Evolutionary conservation across 2,888 invertebrate genomes (phyloP).

Genomic region (Leptinotarsa rubiginosa): DNA sequence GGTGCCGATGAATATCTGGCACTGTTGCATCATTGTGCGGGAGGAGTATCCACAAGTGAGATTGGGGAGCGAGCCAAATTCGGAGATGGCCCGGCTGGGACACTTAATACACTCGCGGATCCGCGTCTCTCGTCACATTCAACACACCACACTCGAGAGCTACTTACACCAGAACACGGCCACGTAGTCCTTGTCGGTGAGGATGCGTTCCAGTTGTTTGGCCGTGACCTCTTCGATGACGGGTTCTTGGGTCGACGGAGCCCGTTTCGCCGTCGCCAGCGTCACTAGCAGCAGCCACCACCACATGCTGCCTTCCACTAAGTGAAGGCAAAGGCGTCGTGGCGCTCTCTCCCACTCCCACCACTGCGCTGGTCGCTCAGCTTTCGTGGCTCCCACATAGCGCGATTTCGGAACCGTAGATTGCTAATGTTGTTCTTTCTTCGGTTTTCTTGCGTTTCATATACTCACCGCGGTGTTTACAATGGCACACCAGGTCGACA

Average conservation of each 20-base stretch:
- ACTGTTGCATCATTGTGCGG: constrained; percentile 33
- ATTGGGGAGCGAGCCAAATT: constrained; percentile 61
- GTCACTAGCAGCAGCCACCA: constrained; percentile 71
- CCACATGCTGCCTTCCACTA: constrained; percentile 66
- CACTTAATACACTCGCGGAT: constrained; percentile 44
- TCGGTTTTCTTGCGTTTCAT: constrained; percentile 9
- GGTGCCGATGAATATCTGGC: constrained; percentile 3
- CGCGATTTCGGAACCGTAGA: constrained; percentile 3
- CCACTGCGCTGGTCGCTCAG: constrained; percentile 40
- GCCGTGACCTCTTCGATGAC: constrained; percentile 94
- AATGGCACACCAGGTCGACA: not conserved
- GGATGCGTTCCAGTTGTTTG: constrained; percentile 89
- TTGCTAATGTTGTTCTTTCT: constrained; percentile 8
- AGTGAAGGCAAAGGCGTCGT: constrained; percentile 58
- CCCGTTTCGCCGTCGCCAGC: constrained; percentile 66
- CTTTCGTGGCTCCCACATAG: constrained; percentile 25
- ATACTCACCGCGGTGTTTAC: not conserved
- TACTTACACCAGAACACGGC: constrained; percentile 98
- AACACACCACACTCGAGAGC: constrained; percentile 20
- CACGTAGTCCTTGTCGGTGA: constrained; percentile 92
- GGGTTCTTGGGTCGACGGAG: constrained; percentile 70
- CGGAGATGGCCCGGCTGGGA: constrained; percentile 58
- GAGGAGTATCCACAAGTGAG: constrained; percentile 23
- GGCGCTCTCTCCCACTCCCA: constrained; percentile 57
- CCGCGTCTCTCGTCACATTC: constrained; percentile 29